phyloP scores from a whole-genome alignment of 1,140 invertebrate genomes.

The Delia radicum region DNA sequence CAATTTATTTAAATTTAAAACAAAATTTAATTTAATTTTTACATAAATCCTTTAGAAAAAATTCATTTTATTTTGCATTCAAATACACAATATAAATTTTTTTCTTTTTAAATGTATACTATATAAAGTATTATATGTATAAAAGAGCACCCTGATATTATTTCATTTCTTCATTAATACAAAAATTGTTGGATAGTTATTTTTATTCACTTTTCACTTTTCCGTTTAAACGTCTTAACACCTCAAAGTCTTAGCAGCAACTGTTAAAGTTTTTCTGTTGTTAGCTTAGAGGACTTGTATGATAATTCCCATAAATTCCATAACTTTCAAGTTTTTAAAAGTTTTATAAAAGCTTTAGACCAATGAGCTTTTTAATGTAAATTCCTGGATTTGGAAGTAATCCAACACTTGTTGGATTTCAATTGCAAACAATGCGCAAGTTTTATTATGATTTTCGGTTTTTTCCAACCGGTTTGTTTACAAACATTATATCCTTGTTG shows the following conservation, averaged over 20 bases:
- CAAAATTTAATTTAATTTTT: not conserved
- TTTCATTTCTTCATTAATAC: not conserved
- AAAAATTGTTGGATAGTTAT: not conserved
- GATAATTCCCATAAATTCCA: conserved; percentile 7
- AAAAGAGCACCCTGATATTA: not conserved
- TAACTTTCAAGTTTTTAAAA: conserved; percentile 21
- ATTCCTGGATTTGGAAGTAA: conserved; percentile 28
- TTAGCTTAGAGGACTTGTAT: not conserved
- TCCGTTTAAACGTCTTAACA: conserved; percentile 26
- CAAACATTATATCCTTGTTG: conserved; percentile 25
- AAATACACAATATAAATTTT: not conserved
- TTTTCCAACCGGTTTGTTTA: conserved; percentile 25
- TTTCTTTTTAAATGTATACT: not conserved
- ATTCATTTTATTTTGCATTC: not conserved
- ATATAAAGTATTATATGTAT: not conserved
- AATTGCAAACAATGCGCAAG: conserved; percentile 37
- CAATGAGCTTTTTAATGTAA: conserved; percentile 7
- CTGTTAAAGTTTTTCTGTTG: conserved; percentile 24
- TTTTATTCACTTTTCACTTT: conserved; percentile 14
- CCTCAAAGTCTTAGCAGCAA: conserved; percentile 27
- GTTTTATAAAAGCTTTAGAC: conserved; percentile 23
- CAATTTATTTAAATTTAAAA: not conserved
- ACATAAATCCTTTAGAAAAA: not conserved
- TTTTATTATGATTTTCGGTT: conserved; percentile 24
- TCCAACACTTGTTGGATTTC: conserved; percentile 52